Base-by-base conservation (phyloP, 2,888 invertebrate species). In the Campoplex nolae region DNA sequence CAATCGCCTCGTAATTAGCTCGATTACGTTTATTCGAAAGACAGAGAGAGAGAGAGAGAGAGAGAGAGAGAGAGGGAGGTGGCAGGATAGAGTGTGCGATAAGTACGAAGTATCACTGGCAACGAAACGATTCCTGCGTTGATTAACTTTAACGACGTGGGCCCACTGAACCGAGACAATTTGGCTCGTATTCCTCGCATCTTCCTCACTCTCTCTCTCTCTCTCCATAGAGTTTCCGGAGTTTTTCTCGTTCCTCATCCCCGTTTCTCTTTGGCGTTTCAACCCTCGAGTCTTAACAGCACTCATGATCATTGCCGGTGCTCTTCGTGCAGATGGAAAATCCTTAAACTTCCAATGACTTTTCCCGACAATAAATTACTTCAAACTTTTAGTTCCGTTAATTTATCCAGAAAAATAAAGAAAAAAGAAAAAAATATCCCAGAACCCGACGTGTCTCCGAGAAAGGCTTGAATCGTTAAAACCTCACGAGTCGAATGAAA, bases 111-210 rank as follows among this genome's bases (percentile, higher is more conserved):
- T 73, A 65, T 78, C 71, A 54, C 42, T 54, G 45, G 58, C 58
- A 68, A 45, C 79, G 79, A 62, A 58, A 75, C 79, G 74, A 79
- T 84, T 80, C 81, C 81, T 76, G 89, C 84, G 75, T 89, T 89
- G 88, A 89, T 89, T 89, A 89, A 82, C 89, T 86, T 83, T 65
- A 82, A 86, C 86, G 85, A 89, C 78, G 83, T 88, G 84, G 82
- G 79, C 86, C 88, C 84, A 71, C 75, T 83, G 85, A 88, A 81
- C 78, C 85, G 82, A 75, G 83, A 79, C 82, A 73, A 78, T 84
- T 79, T 79, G 71, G 74, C 74, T 78, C 23, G 58, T 23, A 35
- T 32, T 75, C 82, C 68, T 56, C 73, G 56, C 73, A 56, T 84
- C 51, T 71, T 48, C 48, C 71, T 54, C 71, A 18, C 38, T 62